Conservation (phyloP, 2,113 vertebrate genomes). For the Rhodinocichla rosea region DNA sequence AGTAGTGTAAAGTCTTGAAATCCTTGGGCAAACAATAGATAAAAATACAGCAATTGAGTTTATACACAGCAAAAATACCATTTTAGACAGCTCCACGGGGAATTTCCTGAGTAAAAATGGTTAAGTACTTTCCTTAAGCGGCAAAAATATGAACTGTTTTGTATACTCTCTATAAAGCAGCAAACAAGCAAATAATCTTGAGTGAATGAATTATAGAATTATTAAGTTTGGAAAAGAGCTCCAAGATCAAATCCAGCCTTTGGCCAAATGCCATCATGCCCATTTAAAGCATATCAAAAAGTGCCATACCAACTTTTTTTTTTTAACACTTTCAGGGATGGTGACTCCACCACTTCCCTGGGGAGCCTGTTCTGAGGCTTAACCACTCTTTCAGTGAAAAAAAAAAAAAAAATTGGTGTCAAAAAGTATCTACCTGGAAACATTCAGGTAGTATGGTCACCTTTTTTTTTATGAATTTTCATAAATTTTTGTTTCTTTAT, state of each 20-base stretch:
- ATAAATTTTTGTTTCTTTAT: neutral
- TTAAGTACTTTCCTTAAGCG: neutral
- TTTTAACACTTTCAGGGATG: neutral
- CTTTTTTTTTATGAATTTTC: neutral
- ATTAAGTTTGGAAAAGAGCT: neutral
- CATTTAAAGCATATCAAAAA: neutral
- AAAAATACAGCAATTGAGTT: neutral
- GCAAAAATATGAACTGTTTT: neutral
- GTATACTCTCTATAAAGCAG: neutral
- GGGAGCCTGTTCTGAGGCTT: neutral
- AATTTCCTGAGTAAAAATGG: neutral
- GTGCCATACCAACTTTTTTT: neutral
- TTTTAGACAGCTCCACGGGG: neutral
- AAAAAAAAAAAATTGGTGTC: neutral
- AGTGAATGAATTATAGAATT: neutral
- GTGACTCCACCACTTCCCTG: neutral
- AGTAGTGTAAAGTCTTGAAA: neutral
- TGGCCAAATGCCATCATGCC: neutral
- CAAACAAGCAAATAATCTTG: neutral
- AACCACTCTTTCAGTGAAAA: neutral
- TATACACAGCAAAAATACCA: neutral
- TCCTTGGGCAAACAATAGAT: neutral
- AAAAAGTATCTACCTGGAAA: neutral
- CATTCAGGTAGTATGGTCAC: neutral
- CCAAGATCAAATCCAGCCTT: neutral